Conservation (phyloP, 64 coral and sea anemone species). For the Dendrophyllia cribrosa region DNA sequence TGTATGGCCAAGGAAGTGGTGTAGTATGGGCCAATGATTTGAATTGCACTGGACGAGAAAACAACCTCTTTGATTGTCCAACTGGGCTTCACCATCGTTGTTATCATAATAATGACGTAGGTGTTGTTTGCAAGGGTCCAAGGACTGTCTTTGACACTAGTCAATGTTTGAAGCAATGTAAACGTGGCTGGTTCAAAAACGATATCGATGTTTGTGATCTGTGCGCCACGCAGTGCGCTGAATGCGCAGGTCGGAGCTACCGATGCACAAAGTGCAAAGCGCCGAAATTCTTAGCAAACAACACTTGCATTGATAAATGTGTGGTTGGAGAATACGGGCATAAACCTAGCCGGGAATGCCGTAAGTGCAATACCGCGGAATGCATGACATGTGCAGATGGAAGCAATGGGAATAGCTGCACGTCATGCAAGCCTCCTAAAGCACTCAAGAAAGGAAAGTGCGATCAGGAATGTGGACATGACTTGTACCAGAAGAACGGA, state of each 20-base stretch:
- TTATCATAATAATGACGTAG: conserved; percentile 81
- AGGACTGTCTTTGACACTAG: conserved; percentile 21
- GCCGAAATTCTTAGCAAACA: conserved; percentile 60
- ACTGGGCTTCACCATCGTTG: conserved; percentile 24
- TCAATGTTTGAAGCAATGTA: conserved; percentile 50
- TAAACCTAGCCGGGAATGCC: conserved; percentile 43
- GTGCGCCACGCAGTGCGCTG: conserved; percentile 47
- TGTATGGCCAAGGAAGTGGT: conserved; percentile 58
- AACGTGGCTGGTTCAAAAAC: conserved; percentile 65
- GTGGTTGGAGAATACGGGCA: conserved; percentile 50
- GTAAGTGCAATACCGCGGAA: conserved; percentile 21
- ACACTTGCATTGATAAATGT: conserved; percentile 56
- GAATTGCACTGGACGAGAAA: conserved; percentile 66
- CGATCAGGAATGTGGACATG: conserved; percentile 20
- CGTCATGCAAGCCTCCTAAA: conserved; percentile 61
- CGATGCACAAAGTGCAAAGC: conserved; percentile 78
- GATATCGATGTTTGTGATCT: conserved; percentile 51
- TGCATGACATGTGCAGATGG: conserved; percentile 87
- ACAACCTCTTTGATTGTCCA: conserved; percentile 59
- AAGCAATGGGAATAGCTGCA: conserved; percentile 56
- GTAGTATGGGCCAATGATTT: conserved; percentile 43
- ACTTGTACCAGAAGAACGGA: conserved; percentile 56
- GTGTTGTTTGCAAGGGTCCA: conserved; percentile 77
- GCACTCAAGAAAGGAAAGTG: conserved; percentile 75
- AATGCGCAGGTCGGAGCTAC: conserved; percentile 40